These are phyloP conservation scores for Entomyzon cyanotis DNA, from an alignment of 2,113 vertebrate species.

Conservation along the genomic window DNA sequence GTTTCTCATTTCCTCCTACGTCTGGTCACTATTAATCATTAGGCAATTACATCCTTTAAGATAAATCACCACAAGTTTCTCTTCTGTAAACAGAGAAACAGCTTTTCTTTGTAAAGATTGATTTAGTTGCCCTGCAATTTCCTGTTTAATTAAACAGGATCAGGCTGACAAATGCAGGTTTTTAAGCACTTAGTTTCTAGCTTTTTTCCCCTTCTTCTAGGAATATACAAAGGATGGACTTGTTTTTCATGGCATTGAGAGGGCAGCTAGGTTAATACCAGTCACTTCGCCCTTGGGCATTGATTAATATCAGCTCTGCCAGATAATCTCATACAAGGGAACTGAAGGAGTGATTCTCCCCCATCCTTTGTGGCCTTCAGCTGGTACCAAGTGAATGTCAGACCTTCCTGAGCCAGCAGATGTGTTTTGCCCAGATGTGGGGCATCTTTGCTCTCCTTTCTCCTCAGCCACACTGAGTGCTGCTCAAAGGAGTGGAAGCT, in stretches of 20 bases:
- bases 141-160: slow-evolving; percentile 69
- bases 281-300: background rate
- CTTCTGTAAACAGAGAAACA: slow-evolving; percentile 61
- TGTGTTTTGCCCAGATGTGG: background rate
- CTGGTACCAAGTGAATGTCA: background rate
- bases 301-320: background rate
- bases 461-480: background rate
- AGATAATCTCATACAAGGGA: background rate
- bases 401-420: background rate
- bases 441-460: background rate
- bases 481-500: background rate
- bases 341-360: background rate
- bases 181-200: slow-evolving; percentile 31
- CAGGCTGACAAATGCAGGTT: slow-evolving; percentile 38
- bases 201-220: background rate
- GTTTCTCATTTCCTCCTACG: slow-evolving; percentile 17
- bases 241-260: background rate
- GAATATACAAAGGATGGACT: background rate
- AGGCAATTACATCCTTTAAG: slow-evolving; percentile 54
- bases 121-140: slow-evolving; percentile 57
- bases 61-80: slow-evolving; percentile 55
- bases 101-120: slow-evolving; percentile 59
- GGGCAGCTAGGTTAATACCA: background rate
- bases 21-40: slow-evolving; percentile 54
- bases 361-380: background rate